Percentiles rank a stretch among this genome's conserved stretches.
Evolutionary conservation across 2,797 vertebrate genomes (phyloP).

Genomic region (Coluber constrictor): DNA sequence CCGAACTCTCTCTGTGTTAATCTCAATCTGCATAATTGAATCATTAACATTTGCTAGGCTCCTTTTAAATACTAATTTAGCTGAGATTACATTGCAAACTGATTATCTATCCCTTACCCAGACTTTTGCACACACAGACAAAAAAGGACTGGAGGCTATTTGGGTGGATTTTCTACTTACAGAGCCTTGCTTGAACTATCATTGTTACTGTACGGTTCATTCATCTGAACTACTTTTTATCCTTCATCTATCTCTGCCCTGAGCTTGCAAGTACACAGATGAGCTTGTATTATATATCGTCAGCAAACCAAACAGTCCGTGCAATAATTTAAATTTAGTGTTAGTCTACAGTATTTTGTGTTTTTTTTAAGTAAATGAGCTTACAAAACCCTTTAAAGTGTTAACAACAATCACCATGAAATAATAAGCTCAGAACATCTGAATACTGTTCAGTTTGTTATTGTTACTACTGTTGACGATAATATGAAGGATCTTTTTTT

Average conservation of each 20-base stretch:
- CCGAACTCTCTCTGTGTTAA: background rate
- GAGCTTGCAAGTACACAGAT: background rate
- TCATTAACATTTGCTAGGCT: background rate
- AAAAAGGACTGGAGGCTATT: background rate
- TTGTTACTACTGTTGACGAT: background rate
- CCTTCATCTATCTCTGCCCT: background rate
- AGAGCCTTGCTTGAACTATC: background rate
- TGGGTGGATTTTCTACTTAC: background rate
- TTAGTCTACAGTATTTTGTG: background rate
- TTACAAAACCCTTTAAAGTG: background rate
- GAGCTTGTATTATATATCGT: background rate
- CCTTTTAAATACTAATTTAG: background rate
- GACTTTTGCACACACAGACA: background rate
- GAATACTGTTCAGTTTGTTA: background rate
- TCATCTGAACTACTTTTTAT: background rate
- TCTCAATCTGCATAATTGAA: background rate
- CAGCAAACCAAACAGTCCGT: background rate
- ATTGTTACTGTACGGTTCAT: background rate
- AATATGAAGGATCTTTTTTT: too few species aligned
- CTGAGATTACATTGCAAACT: background rate
- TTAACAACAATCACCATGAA: background rate
- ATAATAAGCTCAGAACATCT: background rate
- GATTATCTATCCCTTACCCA: background rate
- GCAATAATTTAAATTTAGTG: background rate
- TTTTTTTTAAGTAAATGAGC: background rate